Base-by-base conservation (phyloP, 1,140 invertebrate species). In the Drosophila kikkawai region DNA sequence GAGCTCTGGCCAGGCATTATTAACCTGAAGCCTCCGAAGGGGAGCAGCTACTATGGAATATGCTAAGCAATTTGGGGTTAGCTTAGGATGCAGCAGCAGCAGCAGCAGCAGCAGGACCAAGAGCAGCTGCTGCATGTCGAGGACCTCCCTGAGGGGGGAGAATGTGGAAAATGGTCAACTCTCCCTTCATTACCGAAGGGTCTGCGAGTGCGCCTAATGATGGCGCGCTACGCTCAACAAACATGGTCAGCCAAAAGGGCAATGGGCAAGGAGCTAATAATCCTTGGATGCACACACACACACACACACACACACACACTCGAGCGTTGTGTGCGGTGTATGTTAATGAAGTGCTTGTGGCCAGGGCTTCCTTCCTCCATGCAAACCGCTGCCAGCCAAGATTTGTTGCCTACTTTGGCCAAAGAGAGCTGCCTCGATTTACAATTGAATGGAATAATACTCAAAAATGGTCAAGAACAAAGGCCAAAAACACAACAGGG, bases 331-430 rank as follows among this genome's bases (percentile, higher is more conserved):
- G 45, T 15, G 45, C 39, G 53, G 53, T 56, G 53, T 39, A 70
- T 60, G 69, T 78, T 87, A 82, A 86, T 86, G 83, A 87, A 86
- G 75, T 86, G 83, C 57, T 39, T 66, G 64, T 51, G 74, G 57
- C 48, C 56, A 7, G 48, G 36, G 34, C 50, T 39, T 56, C 53
- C 37, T 56, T 39, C 19, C 53, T 56, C 19, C 19, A 9, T 39
- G 19, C 34, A 7, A 60, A 12, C 57, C 58, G 44, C 29, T 26
- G 58, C 44, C 29, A 36, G 19, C 59, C 47, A 56, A 34, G 57
- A 48, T 36, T 63, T 57, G 11, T 67, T 78, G 42, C 61, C 70
- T 32, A 67, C 74, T 81, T 82, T 63, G 66, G 26, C 15, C 9
- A 11, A 51, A 42, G 50, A 42, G 50, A 29, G 36, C 56, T 32